Percentiles rank a stretch among this genome's conserved stretches.
Evolutionary conservation across 2,113 vertebrate species (phyloP).

Genomic region (Hucho hucho): DNA sequence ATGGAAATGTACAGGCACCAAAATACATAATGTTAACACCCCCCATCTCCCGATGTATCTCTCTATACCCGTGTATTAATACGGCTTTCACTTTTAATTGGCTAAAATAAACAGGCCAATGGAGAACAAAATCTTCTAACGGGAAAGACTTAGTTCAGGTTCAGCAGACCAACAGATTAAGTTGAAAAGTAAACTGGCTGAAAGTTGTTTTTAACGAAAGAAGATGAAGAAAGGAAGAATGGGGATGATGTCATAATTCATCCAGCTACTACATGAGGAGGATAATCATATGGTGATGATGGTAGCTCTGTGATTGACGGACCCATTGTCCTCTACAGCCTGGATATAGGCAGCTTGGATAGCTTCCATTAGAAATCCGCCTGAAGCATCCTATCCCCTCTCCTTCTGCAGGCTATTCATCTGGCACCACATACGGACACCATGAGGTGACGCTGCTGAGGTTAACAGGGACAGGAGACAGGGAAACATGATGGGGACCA

Average conservation of each 20-base stretch:
- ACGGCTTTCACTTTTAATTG: slow-evolving; percentile 52
- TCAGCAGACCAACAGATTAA: slow-evolving; percentile 48
- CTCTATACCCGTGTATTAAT: slow-evolving; percentile 15
- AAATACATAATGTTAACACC: slow-evolving; percentile 14
- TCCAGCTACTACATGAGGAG: slow-evolving; percentile 45
- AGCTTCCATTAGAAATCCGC: slow-evolving; percentile 63
- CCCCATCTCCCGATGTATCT: slow-evolving; percentile 12
- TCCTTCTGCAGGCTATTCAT: slow-evolving; percentile 50
- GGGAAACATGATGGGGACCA: not conserved
- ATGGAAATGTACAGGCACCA: slow-evolving; percentile 31
- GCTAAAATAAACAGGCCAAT: slow-evolving; percentile 52
- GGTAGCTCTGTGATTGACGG: slow-evolving; percentile 68
- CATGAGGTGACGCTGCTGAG: not conserved
- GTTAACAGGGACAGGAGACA: not conserved
- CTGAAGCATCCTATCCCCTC: slow-evolving; percentile 55
- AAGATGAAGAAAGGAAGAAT: slow-evolving; percentile 7
- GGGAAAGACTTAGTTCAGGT: slow-evolving; percentile 52
- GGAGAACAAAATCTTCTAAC: slow-evolving; percentile 28
- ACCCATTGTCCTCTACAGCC: slow-evolving; percentile 66
- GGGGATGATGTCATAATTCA: slow-evolving; percentile 50
- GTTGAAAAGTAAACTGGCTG: slow-evolving; percentile 31
- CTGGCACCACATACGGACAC: slow-evolving; percentile 42
- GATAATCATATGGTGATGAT: slow-evolving; percentile 72
- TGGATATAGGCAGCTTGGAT: slow-evolving; percentile 32
- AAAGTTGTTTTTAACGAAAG: slow-evolving; percentile 4